phyloP scores from a whole-genome alignment of 2,113 vertebrate species.

The Ceyx cyanopectus region DNA sequence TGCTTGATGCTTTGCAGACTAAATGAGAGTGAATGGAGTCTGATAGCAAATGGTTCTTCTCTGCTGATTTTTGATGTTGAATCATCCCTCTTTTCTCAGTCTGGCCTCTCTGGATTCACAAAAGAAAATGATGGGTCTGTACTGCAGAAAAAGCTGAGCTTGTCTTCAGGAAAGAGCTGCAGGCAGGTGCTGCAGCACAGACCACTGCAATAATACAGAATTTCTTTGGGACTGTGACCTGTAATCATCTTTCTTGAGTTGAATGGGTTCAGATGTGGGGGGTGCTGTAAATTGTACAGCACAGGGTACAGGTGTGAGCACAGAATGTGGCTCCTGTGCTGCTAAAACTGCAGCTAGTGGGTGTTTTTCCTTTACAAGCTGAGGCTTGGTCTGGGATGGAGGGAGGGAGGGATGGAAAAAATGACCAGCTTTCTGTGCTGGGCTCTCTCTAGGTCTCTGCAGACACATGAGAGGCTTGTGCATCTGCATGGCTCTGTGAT shows the following conservation, averaged over 20 bases:
- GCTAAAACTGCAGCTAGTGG: neutral
- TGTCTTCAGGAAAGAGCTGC: neutral
- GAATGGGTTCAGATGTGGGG: neutral
- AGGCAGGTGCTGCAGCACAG: neutral
- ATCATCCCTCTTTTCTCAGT: neutral
- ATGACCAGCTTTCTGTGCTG: neutral
- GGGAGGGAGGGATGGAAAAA: neutral
- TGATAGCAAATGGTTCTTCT: neutral
- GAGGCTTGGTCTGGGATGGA: neutral
- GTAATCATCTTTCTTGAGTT: neutral
- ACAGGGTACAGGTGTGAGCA: too few relatives aligned
- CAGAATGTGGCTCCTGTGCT: fast-evolving
- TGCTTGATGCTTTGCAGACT: neutral
- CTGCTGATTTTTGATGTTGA: neutral
- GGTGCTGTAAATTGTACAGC: neutral
- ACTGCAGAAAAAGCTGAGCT: neutral
- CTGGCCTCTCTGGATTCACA: neutral
- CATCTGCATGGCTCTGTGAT: constrained; percentile 97
- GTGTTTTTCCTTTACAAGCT: neutral
- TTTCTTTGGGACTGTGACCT: neutral
- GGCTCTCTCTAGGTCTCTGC: constrained; percentile 83
- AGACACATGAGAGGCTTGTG: constrained; percentile 92
- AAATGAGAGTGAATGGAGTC: neutral
- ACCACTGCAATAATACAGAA: neutral
- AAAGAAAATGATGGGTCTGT: neutral